These are phyloP conservation scores for Luffia ferchaultella DNA, from an alignment of 2,888 invertebrate species.

Conservation along the genomic window DNA sequence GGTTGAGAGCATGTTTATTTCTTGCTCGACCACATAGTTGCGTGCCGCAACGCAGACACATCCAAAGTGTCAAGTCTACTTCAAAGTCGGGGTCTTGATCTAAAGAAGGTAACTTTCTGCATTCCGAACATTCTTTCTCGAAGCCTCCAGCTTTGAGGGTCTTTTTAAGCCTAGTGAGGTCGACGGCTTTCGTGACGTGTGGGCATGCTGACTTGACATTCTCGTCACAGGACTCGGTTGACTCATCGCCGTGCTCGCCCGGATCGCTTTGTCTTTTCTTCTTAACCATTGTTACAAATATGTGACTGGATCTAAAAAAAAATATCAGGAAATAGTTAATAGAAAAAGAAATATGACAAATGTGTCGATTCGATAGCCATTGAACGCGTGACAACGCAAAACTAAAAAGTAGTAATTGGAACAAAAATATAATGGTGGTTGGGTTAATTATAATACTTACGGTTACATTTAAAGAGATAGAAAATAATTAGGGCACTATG, in stretches of 20 bases:
- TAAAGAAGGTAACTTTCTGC: slow-evolving; percentile 55
- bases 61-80: slow-evolving; percentile 70
- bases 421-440: slow-evolving; percentile 18
- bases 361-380: slow-evolving; percentile 61
- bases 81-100: slow-evolving; percentile 55
- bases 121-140: slow-evolving; percentile 64
- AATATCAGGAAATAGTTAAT: slow-evolving; percentile 38
- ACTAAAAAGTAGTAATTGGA: slow-evolving; percentile 25
- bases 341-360: slow-evolving; percentile 64
- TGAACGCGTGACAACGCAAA: slow-evolving; percentile 65
- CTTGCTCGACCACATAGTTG: slow-evolving; percentile 76
- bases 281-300: slow-evolving; percentile 72
- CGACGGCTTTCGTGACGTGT: slow-evolving; percentile 75
- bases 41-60: slow-evolving; percentile 84
- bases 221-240: slow-evolving; percentile 78
- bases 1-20: slow-evolving; percentile 76
- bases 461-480: slow-evolving; percentile 39
- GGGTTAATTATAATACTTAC: slow-evolving; percentile 37
- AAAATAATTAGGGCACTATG: slow-evolving; percentile 20
- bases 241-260: slow-evolving; percentile 69
- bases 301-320: slow-evolving; percentile 61
- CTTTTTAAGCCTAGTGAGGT: slow-evolving; percentile 68
- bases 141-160: slow-evolving; percentile 58
- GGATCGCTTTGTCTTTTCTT: slow-evolving; percentile 77
- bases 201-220: slow-evolving; percentile 69